These are phyloP conservation scores for Chaetops frenatus DNA, from an alignment of 2,113 vertebrate species.

Conservation along the genomic window DNA sequence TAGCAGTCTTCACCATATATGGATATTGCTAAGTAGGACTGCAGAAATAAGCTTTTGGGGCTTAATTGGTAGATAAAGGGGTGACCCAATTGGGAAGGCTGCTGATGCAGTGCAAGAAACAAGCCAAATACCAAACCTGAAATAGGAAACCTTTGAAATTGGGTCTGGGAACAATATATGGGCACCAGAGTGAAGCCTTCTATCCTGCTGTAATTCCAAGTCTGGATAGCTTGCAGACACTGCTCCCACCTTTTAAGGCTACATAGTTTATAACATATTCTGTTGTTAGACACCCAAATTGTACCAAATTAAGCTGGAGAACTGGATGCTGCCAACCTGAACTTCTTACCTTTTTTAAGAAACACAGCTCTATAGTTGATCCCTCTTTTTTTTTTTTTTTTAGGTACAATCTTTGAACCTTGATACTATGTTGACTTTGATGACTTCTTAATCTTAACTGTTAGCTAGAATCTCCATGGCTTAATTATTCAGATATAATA, in stretches of 20 bases:
- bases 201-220: background rate
- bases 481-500: background rate
- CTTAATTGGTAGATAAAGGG: background rate
- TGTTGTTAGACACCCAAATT: background rate
- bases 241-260: background rate
- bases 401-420: background rate
- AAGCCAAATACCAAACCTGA: background rate
- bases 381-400: background rate
- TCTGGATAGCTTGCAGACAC: background rate
- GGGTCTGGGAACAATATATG: fast-evolving
- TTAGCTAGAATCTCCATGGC: background rate
- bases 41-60: background rate
- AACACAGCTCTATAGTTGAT: background rate
- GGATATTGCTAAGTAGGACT: background rate
- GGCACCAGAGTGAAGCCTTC: background rate
- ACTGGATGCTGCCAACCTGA: background rate
- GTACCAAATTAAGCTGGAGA: background rate
- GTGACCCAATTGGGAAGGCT: background rate
- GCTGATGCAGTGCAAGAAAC: background rate
- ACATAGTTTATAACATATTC: background rate
- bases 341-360: background rate
- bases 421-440: background rate
- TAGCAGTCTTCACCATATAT: background rate
- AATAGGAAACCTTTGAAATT: background rate
- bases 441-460: background rate